Conservation (phyloP, 2,888 invertebrate genomes). For the Imbricaverruca yamaguchii region DNA sequence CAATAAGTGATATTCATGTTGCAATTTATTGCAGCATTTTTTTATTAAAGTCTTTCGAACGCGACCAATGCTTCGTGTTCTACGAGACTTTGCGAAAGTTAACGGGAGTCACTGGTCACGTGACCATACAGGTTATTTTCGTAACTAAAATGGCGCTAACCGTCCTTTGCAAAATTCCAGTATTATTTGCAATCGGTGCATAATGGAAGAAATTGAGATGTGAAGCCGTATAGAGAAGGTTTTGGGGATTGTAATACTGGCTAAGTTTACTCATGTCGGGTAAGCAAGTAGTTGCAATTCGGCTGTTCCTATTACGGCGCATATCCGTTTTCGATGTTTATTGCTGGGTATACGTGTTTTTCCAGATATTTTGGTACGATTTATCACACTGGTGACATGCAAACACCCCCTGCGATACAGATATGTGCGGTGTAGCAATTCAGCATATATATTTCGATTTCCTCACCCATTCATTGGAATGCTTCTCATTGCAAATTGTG, state of each 20-base stretch:
- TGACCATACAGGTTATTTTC: constrained; percentile 22
- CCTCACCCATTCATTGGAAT: too few species aligned
- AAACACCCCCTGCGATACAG: too few species aligned
- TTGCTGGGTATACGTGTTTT: too few species aligned
- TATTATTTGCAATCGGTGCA: neutral
- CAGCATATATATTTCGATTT: too few species aligned
- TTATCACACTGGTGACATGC: too few species aligned
- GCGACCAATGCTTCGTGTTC: neutral
- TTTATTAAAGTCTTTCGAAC: neutral
- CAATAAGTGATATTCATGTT: neutral
- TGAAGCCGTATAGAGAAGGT: neutral
- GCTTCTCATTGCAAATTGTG: too few species aligned
- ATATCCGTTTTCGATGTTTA: neutral
- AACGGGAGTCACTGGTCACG: constrained; percentile 16
- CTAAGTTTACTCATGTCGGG: neutral
- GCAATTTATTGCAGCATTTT: neutral
- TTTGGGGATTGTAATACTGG: neutral
- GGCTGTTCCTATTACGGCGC: constrained; percentile 3
- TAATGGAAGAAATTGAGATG: constrained; percentile 9
- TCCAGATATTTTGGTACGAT: too few species aligned
- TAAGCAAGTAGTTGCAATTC: neutral
- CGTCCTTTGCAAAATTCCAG: constrained; percentile 18
- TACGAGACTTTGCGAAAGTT: constrained; percentile 12
- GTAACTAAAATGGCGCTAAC: constrained; percentile 24
- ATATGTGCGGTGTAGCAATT: too few species aligned